phyloP scores from a whole-genome alignment of 2,888 invertebrate species.

The Melanotus villosus region DNA sequence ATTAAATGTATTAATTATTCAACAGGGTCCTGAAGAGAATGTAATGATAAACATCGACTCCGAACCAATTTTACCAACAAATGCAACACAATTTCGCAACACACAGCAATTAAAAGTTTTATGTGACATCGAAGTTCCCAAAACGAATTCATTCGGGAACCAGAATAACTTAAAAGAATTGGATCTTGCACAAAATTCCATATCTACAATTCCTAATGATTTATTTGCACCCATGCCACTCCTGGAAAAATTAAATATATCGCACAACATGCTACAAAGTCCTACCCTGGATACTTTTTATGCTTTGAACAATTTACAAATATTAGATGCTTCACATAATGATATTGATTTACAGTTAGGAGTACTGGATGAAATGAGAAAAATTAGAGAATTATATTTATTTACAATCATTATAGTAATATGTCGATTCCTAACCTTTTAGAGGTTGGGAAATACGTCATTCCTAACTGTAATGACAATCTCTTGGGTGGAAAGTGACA shows the following conservation, averaged over 20 bases:
- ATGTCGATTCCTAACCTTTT: too few species aligned
- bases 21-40: background rate
- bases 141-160: conserved; percentile 43
- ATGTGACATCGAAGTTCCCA: conserved; percentile 43
- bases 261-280: conserved; percentile 47
- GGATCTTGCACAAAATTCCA: conserved; percentile 19
- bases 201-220: conserved; percentile 46
- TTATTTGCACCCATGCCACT: conserved; percentile 43
- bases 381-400: conserved; percentile 47
- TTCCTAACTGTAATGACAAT: too few species aligned
- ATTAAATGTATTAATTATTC: too few species aligned
- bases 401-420: too few species aligned
- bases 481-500: too few species aligned
- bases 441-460: too few species aligned
- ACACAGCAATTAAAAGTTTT: conserved; percentile 38
- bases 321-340: conserved; percentile 49
- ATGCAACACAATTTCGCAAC: conserved; percentile 46
- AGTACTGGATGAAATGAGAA: conserved; percentile 47
- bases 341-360: conserved; percentile 48
- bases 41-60: background rate
- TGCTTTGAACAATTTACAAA: conserved; percentile 45
- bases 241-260: conserved; percentile 46
- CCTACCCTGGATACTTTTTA: conserved; percentile 52
- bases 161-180: conserved; percentile 38
- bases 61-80: background rate